Percentiles rank a stretch among this genome's conserved stretches.
These are phyloP conservation scores for Macrochelys suwanniensis DNA, from an alignment of 2,797 vertebrate species.

Conservation along the genomic window DNA sequence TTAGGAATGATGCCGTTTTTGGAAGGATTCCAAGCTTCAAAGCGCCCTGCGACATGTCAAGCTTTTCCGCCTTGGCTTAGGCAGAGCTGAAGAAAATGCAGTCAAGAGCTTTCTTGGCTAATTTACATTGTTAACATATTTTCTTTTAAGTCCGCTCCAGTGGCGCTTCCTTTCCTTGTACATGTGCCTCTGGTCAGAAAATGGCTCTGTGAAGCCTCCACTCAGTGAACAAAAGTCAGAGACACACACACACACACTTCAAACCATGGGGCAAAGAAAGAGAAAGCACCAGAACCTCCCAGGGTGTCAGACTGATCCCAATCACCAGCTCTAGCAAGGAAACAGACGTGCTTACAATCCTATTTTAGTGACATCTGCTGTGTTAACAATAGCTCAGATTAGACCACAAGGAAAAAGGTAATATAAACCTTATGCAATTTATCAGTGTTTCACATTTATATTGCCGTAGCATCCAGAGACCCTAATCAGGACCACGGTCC, in stretches of 20 bases:
- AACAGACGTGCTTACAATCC: background rate
- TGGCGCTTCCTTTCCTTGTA: background rate
- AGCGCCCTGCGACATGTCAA: background rate
- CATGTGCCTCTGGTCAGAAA: background rate
- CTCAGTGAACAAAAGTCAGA: background rate
- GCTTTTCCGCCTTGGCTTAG: background rate
- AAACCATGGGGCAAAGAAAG: background rate
- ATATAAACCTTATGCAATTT: background rate
- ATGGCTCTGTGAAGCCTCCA: background rate
- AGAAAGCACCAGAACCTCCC: background rate
- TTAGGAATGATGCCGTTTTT: accelerated
- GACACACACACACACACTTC: background rate
- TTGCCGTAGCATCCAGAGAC: background rate
- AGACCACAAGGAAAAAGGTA: background rate
- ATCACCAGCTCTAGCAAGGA: background rate
- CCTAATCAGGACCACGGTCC: background rate
- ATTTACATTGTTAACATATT: slow-evolving; percentile 48
- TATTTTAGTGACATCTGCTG: background rate
- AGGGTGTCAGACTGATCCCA: background rate
- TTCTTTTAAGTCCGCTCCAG: slow-evolving; percentile 13
- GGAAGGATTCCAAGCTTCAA: background rate
- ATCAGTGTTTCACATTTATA: background rate
- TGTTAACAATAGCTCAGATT: background rate
- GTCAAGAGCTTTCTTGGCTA: slow-evolving; percentile 36
- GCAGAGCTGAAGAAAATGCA: slow-evolving; percentile 9